A percentile compares a stretch with the other conserved stretches of the same genome.
phyloP scores from a whole-genome alignment of 2,113 vertebrate species.

The Blennius ocellaris region DNA sequence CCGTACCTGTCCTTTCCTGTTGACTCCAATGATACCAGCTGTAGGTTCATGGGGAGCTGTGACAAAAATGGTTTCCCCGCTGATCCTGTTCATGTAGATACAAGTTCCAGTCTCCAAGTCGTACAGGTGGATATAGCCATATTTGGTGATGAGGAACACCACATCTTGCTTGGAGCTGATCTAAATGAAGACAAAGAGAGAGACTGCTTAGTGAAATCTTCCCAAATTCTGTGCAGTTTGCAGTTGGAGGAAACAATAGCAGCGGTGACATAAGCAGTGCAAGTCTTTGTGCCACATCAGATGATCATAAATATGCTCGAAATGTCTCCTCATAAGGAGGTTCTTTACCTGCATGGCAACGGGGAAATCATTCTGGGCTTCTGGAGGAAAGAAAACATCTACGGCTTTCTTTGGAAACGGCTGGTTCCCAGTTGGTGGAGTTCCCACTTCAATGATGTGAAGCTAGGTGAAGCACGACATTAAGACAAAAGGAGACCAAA shows the following conservation, averaged over 20 bases:
- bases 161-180: slow-evolving; percentile 99
- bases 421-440: slow-evolving; percentile 96
- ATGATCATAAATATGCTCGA: background rate
- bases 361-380: slow-evolving; percentile 99
- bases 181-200: slow-evolving; percentile 73
- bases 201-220: background rate
- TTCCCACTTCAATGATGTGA: slow-evolving; percentile 99
- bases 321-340: background rate
- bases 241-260: too few relatives aligned
- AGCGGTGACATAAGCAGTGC: too few relatives aligned
- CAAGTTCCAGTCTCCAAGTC: slow-evolving; percentile 98
- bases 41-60: slow-evolving; percentile 98
- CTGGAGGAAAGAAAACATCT: slow-evolving; percentile 98
- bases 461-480: slow-evolving; percentile 80
- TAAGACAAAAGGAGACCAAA: background rate
- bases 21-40: slow-evolving; percentile 98
- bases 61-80: slow-evolving; percentile 98
- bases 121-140: slow-evolving; percentile 98
- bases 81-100: slow-evolving; percentile 99
- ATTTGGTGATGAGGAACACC: slow-evolving; percentile 98
- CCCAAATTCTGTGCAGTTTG: background rate
- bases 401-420: slow-evolving; percentile 99
- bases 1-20: slow-evolving; percentile 99
- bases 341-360: slow-evolving; percentile 97
- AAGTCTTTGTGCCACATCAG: too few relatives aligned